phyloP scores from a whole-genome alignment of 2,888 invertebrate species.

The Eremobia ochroleuca region DNA sequence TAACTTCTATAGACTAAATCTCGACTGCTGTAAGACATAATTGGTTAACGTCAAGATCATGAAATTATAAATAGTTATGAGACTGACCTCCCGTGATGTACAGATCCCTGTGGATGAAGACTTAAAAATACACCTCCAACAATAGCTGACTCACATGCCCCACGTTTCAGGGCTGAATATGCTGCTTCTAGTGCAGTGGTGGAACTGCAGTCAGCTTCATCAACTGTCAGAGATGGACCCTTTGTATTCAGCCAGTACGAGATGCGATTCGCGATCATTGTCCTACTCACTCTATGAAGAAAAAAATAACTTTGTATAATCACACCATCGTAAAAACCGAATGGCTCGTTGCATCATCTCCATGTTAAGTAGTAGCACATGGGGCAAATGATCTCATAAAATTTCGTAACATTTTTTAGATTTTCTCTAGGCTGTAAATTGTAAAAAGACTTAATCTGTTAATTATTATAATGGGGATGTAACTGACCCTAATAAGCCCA shows the following conservation, averaged over 20 bases:
- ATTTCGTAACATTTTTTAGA: too few species aligned
- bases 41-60: neutral
- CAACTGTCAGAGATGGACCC: constrained; percentile 80
- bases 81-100: constrained; percentile 77
- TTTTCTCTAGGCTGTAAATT: neutral
- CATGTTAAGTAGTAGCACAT: neutral
- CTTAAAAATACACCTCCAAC: constrained; percentile 91
- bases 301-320: neutral
- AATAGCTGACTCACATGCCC: constrained; percentile 88
- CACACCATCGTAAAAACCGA: neutral
- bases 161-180: constrained; percentile 66
- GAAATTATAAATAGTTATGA: neutral
- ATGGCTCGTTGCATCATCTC: neutral
- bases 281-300: constrained; percentile 58
- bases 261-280: constrained; percentile 73
- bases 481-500: constrained; percentile 16
- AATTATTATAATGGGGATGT: too few species aligned
- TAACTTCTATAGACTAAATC: neutral
- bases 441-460: too few species aligned
- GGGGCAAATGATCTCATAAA: neutral
- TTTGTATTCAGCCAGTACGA: constrained; percentile 80
- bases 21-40: neutral
- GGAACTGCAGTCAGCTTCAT: constrained; percentile 81
- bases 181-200: constrained; percentile 78
- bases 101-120: constrained; percentile 88